Evolutionary conservation across 1,140 invertebrate genomes (phyloP).

Genomic region (Bombus vancouverensis): DNA sequence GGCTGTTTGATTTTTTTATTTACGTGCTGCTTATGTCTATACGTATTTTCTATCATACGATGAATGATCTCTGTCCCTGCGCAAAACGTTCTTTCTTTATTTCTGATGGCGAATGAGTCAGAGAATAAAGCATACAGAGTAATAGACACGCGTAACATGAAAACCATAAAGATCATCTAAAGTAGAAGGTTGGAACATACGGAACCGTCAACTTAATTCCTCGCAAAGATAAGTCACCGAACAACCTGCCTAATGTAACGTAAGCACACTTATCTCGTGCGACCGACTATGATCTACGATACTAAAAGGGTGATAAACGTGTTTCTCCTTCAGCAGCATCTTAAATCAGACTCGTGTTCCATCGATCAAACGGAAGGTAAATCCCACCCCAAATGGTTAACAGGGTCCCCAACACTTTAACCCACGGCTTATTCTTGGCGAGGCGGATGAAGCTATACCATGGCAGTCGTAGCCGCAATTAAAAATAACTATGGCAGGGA

Average conservation of each 20-base stretch:
- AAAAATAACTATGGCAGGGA: constrained; percentile 40
- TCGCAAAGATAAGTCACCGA: too few species aligned
- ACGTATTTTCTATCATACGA: too few species aligned
- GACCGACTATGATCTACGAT: background rate
- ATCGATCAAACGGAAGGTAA: background rate
- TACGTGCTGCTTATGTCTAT: too few species aligned
- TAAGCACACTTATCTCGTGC: background rate
- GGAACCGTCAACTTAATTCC: background rate
- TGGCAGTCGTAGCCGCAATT: constrained; percentile 21
- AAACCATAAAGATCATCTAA: too few species aligned
- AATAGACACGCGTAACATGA: too few species aligned
- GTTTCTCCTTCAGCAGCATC: background rate
- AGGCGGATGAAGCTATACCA: background rate
- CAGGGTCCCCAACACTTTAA: background rate
- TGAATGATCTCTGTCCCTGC: too few species aligned
- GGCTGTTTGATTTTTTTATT: too few species aligned
- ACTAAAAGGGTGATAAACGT: background rate
- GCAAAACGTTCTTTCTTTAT: too few species aligned
- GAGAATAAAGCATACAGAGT: too few species aligned
- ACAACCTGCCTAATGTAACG: background rate
- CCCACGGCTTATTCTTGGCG: constrained; percentile 11
- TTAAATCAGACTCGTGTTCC: background rate
- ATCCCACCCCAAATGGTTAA: background rate
- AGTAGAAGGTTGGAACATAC: too few species aligned
- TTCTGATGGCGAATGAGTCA: too few species aligned